Base-by-base conservation (phyloP, 1,140 invertebrate genomes). In the Scylla paramamosain region DNA sequence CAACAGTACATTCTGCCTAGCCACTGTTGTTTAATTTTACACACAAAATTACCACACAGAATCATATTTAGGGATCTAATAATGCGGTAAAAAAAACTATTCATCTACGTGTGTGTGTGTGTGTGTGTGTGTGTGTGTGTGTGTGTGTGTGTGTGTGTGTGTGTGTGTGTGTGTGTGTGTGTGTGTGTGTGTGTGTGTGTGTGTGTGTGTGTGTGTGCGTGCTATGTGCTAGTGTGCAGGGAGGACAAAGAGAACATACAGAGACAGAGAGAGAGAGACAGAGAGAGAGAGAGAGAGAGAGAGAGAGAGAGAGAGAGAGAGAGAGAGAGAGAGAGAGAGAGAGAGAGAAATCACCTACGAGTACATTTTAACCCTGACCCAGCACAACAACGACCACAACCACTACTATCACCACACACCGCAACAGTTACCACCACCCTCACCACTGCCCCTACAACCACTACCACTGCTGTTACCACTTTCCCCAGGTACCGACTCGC, bases 121-220 rank as follows among this genome's bases (percentile, higher is more conserved):
- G 52, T 59, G 52, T 59, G 52, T 59, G 12, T 59, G 52, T 59
- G 52, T 59, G 52, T 59, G 39, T 39, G 39, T 39, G 39, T 39
- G 39, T 39, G 39, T 86, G 16, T 86, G 16, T 86, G 16, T 86
- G n/a, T 86, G n/a, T 86, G n/a, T 86, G n/a, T 86, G n/a, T 86
- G n/a, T 86, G n/a, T 86, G n/a, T 86, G n/a, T 86, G 1, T 86
- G 14, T 86, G n/a, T 86, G n/a, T 86, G 83, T n/a, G 25, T 86
- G 12, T 86, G 83, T 12, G 25, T n/a, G 25, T 25, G 32, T 16
- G 32, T 86, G 32, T 86, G 83, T 86, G 12, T 86, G n/a, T 86
- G n/a, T 86, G n/a, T 86, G 1, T 86, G 14, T 86, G n/a, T 86
- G n/a, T 86, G 83, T n/a, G 25, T 86, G 12, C n/a, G 83, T 12